Base-by-base conservation (phyloP, 37 sponge, comb jelly and placozoan genomes). In the Cliona cf. orientalis region DNA sequence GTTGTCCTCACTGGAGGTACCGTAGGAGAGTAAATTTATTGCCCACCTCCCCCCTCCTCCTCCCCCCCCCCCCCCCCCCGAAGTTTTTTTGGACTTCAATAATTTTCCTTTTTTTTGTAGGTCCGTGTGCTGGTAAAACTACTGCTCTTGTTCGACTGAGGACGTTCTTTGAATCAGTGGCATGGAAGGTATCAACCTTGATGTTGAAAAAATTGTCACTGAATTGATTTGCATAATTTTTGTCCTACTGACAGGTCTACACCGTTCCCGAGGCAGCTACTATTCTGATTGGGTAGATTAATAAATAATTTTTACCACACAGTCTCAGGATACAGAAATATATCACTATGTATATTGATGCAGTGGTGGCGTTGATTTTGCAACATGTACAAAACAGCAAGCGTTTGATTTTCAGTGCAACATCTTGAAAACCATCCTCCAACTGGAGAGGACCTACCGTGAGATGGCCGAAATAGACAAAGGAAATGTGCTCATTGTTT, bases 71-170 rank as follows among this genome's bases (percentile, higher is more conserved):
- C n/a, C n/a, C n/a, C n/a, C n/a, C n/a, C n/a, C n/a, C n/a, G n/a
- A n/a, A n/a, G n/a, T n/a, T n/a, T 60, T 57, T 32, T 19, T 57
- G 57, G 11, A 61, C 5, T 61, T n/a, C 17, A 43, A 5, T 17
- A 26, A 19, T 2, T 46, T 68, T 31, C 5, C 2, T 12, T 43
- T 22, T 73, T 56, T 42, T n/a, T 58, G 53, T 55, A 93, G 94
- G 94, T n/a, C 94, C 94, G 2, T 90, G 90, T 83, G 94, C 87
- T 25, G 94, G 94, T 7, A 94, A 94, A 55, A 94, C 94, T 6
- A 94, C 94, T 0, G 57, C 94, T 37, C 74, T 77, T 2, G 79
- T 81, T 1, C 59, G 87, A 43, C 58, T 94, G 34, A 58, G 90
- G 45, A 80, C 87, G 0, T 87, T 90, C 78, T 94, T 94, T 71